Base-by-base conservation (phyloP, 1,140 invertebrate genomes). In the Polypedilum vanderplanki region DNA sequence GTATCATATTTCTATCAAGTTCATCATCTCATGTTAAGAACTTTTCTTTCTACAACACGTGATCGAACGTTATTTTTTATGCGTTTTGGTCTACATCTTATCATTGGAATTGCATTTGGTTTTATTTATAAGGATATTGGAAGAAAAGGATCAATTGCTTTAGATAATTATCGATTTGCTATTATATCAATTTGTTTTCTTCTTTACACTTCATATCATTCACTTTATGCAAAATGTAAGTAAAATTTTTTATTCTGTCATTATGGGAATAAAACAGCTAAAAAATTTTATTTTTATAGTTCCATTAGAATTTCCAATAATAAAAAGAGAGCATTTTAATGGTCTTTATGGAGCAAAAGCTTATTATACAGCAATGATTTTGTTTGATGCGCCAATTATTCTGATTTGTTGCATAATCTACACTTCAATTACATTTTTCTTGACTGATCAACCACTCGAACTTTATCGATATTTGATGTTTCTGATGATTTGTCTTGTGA, bases 181-280 rank as follows among this genome's bases (percentile, higher is more conserved):
- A 96, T 96, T 82, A 95, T 96, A 80, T 88, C 91, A 75, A 82
- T 95, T 73, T 83, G 96, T 15, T 95, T 96, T 80, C 83, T 96
- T 1, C 94, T 94, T 83, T 94, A 94, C 78, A 90, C 91, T 3
- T 93, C 93, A 77, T 87, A 94, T 0, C 95, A 96, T 93, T 93
- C 93, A 1, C 93, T 93, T 41, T 90, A 96, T 74, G 85, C 94
- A 74, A 91, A 92, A 74, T 96, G 94, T 94, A 87, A 90, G 89
- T 87, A 46, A 4, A 17, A n/a, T n/a, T 74, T 15, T 4, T 18
- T 70, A 8, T 67, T 15, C 17, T 20, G 1, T 22, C 12, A 74
- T 15, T 3, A 24, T 74, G 20, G 22, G 5, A n/a, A n/a, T 4
- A 17, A 17, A 64, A 5, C n/a, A 75, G 3, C 17, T 17, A 12